Conservation (phyloP, 2,797 vertebrate species). For the Ara ararauna region DNA sequence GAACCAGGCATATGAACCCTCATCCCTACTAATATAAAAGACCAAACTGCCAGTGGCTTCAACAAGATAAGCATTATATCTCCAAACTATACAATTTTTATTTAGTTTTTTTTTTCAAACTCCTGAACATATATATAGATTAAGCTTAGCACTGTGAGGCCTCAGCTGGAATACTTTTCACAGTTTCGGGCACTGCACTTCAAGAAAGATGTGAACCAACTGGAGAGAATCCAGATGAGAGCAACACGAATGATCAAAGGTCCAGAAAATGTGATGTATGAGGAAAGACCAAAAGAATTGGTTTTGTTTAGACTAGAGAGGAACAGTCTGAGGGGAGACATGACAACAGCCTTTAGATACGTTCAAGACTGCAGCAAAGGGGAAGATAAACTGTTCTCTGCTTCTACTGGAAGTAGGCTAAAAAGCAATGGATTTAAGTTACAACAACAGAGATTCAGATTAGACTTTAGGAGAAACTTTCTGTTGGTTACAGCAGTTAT, state of each 20-base stretch:
- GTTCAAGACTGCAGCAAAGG: constrained; percentile 11
- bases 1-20: neutral
- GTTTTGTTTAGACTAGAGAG: constrained; percentile 69
- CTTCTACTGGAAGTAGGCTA: constrained; percentile 30
- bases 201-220: constrained; percentile 49
- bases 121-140: constrained; percentile 10
- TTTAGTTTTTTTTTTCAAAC: neutral
- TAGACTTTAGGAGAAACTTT: neutral
- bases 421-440: constrained; percentile 24
- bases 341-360: constrained; percentile 62
- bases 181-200: constrained; percentile 45
- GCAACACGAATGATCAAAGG: constrained; percentile 59
- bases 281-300: constrained; percentile 65
- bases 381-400: constrained; percentile 45
- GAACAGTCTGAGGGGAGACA: constrained; percentile 55
- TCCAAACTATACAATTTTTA: neutral
- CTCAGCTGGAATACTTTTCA: constrained; percentile 55
- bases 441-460: neutral
- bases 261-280: constrained; percentile 66
- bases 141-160: constrained; percentile 17
- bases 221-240: constrained; percentile 63
- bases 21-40: neutral
- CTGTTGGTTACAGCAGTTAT: constrained; percentile 23
- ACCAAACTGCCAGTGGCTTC: neutral
- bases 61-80: neutral